phyloP scores from a whole-genome alignment of 2,113 vertebrate species.

The Pygoscelis adeliae region DNA sequence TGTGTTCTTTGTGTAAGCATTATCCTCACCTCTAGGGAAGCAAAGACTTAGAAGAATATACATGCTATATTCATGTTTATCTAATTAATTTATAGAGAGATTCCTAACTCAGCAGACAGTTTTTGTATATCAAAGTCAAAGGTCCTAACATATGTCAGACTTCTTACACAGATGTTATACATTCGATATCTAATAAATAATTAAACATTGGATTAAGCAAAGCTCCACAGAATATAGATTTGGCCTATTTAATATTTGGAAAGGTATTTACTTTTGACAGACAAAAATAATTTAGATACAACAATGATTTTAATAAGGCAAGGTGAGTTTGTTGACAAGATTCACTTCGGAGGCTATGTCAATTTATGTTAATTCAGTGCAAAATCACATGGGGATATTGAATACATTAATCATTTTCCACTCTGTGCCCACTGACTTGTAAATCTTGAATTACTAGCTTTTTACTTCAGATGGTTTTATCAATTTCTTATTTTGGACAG shows the following conservation, averaged over 20 bases:
- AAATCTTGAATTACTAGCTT: not conserved
- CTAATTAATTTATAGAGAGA: conserved; percentile 55
- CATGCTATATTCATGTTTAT: conserved; percentile 31
- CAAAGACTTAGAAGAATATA: conserved; percentile 4
- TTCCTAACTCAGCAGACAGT: conserved; percentile 45
- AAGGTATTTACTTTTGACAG: not conserved
- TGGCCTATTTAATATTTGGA: not conserved
- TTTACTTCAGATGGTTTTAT: not conserved
- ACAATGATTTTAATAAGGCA: not conserved
- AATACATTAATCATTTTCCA: not conserved
- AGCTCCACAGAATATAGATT: not conserved
- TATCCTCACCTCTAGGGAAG: conserved; percentile 34
- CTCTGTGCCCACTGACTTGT: not conserved
- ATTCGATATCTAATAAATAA: conserved; percentile 62
- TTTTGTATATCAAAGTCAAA: conserved; percentile 48
- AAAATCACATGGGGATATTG: not conserved
- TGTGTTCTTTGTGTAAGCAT: not conserved
- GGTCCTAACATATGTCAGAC: conserved; percentile 52
- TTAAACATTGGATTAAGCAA: conserved; percentile 11
- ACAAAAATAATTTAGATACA: not conserved
- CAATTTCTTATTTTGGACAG: not conserved
- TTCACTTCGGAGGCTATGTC: not conserved
- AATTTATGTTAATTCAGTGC: conserved; percentile 15
- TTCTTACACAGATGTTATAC: conserved; percentile 38
- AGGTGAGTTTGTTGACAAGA: not conserved